These are phyloP conservation scores for Sinocyclocheilus anshuiensis DNA, from an alignment of 2,113 vertebrate genomes.

Conservation along the genomic window DNA sequence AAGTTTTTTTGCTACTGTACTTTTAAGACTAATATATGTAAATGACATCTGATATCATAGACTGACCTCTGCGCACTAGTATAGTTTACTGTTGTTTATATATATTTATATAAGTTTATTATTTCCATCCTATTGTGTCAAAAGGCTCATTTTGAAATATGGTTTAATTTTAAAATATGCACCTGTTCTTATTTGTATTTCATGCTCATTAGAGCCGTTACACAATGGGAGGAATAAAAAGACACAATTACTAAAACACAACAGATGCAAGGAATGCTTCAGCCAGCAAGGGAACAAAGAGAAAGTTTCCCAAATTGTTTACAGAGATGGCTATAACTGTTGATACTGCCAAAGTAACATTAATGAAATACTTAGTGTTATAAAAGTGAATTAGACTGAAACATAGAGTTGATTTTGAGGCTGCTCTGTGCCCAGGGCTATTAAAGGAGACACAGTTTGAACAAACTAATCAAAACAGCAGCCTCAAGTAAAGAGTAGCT, in stretches of 20 bases:
- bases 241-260: not conserved
- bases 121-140: not conserved
- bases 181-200: constrained; percentile 9
- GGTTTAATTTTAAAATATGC: not conserved
- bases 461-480: constrained; percentile 37
- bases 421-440: constrained; percentile 25
- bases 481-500: constrained; percentile 20
- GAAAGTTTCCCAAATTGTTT: constrained; percentile 6
- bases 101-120: not conserved
- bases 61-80: not conserved
- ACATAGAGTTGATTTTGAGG: constrained; percentile 27
- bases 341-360: not conserved
- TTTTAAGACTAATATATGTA: too few species aligned
- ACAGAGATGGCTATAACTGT: not conserved
- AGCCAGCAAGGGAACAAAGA: not conserved
- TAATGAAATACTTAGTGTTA: not conserved
- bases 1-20: too few species aligned
- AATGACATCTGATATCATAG: not conserved
- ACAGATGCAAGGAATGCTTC: not conserved
- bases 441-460: constrained; percentile 33
- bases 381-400: not conserved
- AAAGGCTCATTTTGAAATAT: not conserved
- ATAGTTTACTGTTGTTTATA: not conserved
- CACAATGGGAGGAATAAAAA: not conserved
- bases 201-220: not conserved